Evolutionary conservation across 2,888 invertebrate genomes (phyloP), one percentile per base, ranked within the genome.

Genomic region (Pelosia muscerda): DNA sequence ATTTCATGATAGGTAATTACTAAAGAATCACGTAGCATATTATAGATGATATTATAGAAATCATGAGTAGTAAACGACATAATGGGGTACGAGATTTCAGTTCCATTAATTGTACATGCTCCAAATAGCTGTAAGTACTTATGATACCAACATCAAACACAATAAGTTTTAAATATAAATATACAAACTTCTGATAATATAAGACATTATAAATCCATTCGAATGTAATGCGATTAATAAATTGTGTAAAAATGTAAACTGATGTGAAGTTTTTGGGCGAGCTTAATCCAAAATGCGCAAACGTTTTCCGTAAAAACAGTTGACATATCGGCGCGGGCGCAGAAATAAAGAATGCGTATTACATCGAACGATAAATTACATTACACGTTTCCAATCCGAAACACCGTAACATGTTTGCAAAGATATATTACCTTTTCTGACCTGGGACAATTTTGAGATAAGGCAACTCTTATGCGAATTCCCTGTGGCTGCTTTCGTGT

Each of bases 1-100:
- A 81, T 82, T 77, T 69, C 78, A 78, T 79, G 78, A 80, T 78
- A 80, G 80, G 81, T 81, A 82, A 83, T 81, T 78, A 81, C 78
- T 71, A 74, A 74, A 77, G 82, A 81, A 84, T 78, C 81, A 79
- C 78, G 78, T 80, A 81, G 73, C 80, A 76, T 78, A 59, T 38
- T 38, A 81, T 76, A 78, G 71, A 77, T 78, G 78, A 85, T 86
- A 81, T 82, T 77, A 79, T 82, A 79, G 76, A 82, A 84, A 86
- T 79, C 78, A 84, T 77, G 75, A 75, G 70, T 75, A 77, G 79
- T 77, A 77, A 82, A 75, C 72, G 71, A 75, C 55, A 60, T 80
- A 73, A 82, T 78, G 68, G 72, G 66, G 71, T 66, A 75, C 67
- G 72, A 71, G 61, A 77, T 74, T 69, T 75, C 65, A 63, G 72